Evolutionary conservation across 1,140 invertebrate genomes (phyloP), one percentile per base, ranked within the genome.

Genomic region (Phocides pigmalion): DNA sequence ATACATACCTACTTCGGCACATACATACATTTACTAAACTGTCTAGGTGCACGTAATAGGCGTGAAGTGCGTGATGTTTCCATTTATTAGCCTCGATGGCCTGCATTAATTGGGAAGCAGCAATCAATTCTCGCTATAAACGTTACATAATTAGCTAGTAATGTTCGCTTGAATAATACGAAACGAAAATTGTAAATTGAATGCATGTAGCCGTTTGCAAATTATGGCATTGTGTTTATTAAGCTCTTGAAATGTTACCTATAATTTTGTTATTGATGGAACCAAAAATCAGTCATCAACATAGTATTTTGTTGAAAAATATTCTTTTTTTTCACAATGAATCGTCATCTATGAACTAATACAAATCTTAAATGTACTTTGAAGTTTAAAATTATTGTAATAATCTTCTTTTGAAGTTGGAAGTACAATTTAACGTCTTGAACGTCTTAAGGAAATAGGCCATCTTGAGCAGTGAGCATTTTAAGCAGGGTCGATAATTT

Each of bases 101-200:
- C 47, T 47, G 25, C 25, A 9, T 20, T 59, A 59, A 59, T 59
- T 59, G 37, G 44, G 25, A 44, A 44, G 56, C 17, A 47, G 14
- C 56, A 47, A 59, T 59, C 42, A 59, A 59, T 59, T 46, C 19
- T 46, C 28, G 28, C 35, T 47, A 59, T 46, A 46, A 46, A 6
- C 28, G 32, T 28, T 17, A 25, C 44, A 42, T 39, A 44, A 28
- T 5, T 25, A 19, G 39, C 22, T 3, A n/a, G 12, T 49, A 41
- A 41, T 51, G 49, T 58, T 58, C 35, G 54, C 54, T 44, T 32
- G 12, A 42, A 56, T 46, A 56, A 50, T 12, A 12, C 47, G 22
- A 50, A 50, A 64, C 32, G 51, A 51, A 51, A 54, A 54, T 39
- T 37, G 35, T 54, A 17, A 37, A 12, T 56, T 44, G 20, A 19